Percentiles rank a stretch among this genome's conserved stretches.
These are phyloP conservation scores for Pygoscelis antarcticus DNA, from an alignment of 2,113 vertebrate species.

Conservation along the genomic window DNA sequence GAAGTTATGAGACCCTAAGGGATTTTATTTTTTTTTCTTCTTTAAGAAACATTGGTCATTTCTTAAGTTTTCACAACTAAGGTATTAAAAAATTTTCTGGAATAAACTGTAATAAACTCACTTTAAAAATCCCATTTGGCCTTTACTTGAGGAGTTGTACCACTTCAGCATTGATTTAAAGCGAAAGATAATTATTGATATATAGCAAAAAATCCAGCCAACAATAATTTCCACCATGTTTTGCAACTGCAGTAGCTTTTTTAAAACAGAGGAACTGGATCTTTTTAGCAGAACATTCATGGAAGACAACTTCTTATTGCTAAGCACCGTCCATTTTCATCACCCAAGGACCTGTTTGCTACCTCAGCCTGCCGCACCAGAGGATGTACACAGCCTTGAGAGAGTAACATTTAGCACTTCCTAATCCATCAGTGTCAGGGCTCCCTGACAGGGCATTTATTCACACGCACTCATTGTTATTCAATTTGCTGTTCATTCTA, in stretches of 20 bases:
- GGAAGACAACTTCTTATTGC: not conserved
- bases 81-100: not conserved
- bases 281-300: not conserved
- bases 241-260: not conserved
- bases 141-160: not conserved
- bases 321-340: constrained; percentile 31
- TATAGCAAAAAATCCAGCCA: not conserved
- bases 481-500: constrained; percentile 81
- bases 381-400: constrained; percentile 48
- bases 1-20: not conserved
- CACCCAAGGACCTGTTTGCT: constrained; percentile 65
- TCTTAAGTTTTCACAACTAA: not conserved
- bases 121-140: not conserved
- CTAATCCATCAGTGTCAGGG: constrained; percentile 89
- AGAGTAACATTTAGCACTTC: constrained; percentile 70
- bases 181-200: not conserved
- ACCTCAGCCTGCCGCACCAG: constrained; percentile 47
- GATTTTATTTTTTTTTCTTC: not conserved
- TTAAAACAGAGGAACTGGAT: constrained; percentile 12
- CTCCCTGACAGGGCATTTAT: constrained; percentile 87
- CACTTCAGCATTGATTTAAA: not conserved
- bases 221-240: not conserved
- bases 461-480: constrained; percentile 87
- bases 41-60: not conserved
- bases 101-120: not conserved